A percentile compares a stretch with the other conserved stretches of the same genome.
Evolutionary conservation across 2,113 vertebrate species (phyloP).

Genomic region (Noturus placidus): DNA sequence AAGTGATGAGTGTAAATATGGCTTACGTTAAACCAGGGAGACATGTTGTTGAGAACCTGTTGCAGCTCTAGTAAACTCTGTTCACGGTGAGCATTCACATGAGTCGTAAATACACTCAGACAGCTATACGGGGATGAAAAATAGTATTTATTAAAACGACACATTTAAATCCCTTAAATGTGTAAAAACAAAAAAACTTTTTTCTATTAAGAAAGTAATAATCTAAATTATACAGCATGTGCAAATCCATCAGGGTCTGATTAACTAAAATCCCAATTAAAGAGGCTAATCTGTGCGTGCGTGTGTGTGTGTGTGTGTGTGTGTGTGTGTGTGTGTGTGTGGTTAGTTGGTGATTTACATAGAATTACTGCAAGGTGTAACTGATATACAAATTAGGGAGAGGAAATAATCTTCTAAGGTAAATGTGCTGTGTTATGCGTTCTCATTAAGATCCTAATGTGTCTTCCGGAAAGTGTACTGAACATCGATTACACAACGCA

Average conservation of each 20-base stretch:
- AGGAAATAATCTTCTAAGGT: not conserved
- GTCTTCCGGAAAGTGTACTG: not conserved
- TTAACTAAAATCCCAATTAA: not conserved
- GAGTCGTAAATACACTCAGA: constrained; percentile 43
- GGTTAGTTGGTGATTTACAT: not conserved
- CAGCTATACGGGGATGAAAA: constrained; percentile 43
- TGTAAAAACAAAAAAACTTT: too few relatives aligned
- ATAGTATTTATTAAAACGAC: not conserved
- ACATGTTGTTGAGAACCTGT: rapidly evolving
- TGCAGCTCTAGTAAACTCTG: constrained; percentile 1
- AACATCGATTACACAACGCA: not conserved
- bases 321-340: not conserved
- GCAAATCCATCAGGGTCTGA: not conserved
- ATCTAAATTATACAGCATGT: not conserved
- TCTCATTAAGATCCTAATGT: not conserved
- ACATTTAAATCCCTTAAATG: not conserved
- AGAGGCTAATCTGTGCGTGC: not conserved
- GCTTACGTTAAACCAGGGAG: constrained; percentile 29
- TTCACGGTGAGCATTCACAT: constrained; percentile 2
- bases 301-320: not conserved
- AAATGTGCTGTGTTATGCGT: not conserved
- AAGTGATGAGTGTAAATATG: not conserved
- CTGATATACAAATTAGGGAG: not conserved
- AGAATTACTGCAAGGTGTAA: not conserved
- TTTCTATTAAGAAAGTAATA: too few relatives aligned